Conservation (phyloP, 2,888 invertebrate genomes). For the Ichneumon xanthorius region DNA sequence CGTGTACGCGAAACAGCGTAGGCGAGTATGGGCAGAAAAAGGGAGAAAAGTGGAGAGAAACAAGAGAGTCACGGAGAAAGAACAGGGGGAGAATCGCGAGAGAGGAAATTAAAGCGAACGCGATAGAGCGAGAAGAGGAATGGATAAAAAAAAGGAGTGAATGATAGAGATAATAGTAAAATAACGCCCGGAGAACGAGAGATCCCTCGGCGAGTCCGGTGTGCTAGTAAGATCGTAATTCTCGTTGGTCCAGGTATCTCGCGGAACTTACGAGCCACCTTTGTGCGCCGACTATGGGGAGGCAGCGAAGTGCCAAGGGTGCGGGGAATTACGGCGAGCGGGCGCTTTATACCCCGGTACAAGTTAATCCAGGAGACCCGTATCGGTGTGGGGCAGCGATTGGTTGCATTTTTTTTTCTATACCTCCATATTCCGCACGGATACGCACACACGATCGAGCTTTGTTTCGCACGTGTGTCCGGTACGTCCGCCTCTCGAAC, state of each 20-base stretch:
- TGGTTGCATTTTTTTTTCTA: constrained; percentile 42
- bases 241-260: constrained; percentile 81
- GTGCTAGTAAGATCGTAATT: constrained; percentile 81
- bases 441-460: not conserved
- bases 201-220: constrained; percentile 69
- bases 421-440: constrained; percentile 16
- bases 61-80: constrained; percentile 48
- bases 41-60: constrained; percentile 56
- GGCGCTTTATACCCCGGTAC: constrained; percentile 78
- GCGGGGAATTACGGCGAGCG: constrained; percentile 63
- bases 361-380: constrained; percentile 80
- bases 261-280: constrained; percentile 80
- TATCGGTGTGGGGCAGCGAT: constrained; percentile 61
- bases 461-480: constrained; percentile 38
- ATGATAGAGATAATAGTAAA: constrained; percentile 70
- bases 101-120: constrained; percentile 62
- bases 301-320: constrained; percentile 41
- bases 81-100: constrained; percentile 22
- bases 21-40: constrained; percentile 66
- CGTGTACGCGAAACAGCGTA: constrained; percentile 62
- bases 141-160: constrained; percentile 62
- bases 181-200: constrained; percentile 70
- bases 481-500: constrained; percentile 50
- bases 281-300: constrained; percentile 75
- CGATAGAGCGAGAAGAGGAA: constrained; percentile 52